Base-by-base conservation (phyloP, 1,140 invertebrate genomes). In the Teleopsis dalmanni region DNA sequence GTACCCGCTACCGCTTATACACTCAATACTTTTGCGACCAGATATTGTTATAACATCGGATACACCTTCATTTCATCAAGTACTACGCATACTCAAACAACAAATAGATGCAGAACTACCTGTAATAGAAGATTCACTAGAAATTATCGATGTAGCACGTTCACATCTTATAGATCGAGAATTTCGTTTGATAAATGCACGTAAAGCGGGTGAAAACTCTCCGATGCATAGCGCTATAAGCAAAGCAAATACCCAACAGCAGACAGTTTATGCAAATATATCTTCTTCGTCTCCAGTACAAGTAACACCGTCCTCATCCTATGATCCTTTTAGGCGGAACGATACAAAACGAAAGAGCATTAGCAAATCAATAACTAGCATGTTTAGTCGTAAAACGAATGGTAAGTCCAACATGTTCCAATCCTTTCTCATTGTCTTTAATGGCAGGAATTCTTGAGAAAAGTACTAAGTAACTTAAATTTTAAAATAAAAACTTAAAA, bases 61-160 rank as follows among this genome's bases (percentile, higher is more conserved):
- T 59, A 87, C 95, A 54, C 86, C 88, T 65, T 94, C 90, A 14
- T 75, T 97, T 42, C 86, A 88, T 72, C 90, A 94, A 79, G 90
- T 93, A 58, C 75, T 90, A 57, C 84, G 79, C 52, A 86, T 83
- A 55, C 75, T 94, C n/a, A 89, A 91, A 59, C 85, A 89, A 51
- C 87, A 88, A 72, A 81, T 93, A 49, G 90, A 94, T 70, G 79
- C 82, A 45, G 81, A 84, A 65, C 77, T 91, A 38, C 78, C 73
- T 1, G 82, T 81, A n/a, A 75, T 85, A 11, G 77, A 81, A 21
- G 82, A 88, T 65, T 79, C 81, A 18, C 73, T 79, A 22, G 71
- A 79, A 47, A 71, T 92, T 11, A 78, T 88, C 13, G 80, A 81
- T 60, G 80, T 84, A 62, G 88, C 87, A 19, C 78, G 85, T 48